A percentile compares a stretch with the other conserved stretches of the same genome.
phyloP scores from a whole-genome alignment of 2,888 invertebrate species.

The Proisotoma minuta region DNA sequence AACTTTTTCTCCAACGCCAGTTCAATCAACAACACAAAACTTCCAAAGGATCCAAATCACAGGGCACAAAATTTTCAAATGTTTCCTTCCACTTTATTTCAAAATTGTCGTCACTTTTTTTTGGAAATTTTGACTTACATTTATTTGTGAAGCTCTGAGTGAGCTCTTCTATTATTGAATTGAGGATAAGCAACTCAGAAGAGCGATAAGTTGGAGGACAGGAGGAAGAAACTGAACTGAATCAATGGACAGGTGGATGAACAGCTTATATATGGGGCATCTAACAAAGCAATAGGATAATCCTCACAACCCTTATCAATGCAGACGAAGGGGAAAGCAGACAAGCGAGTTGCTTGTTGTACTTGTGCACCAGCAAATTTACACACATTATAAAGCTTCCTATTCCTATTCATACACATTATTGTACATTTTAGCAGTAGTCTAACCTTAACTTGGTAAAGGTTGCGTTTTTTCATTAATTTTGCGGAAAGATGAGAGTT shows the following conservation, averaged over 20 bases:
- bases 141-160: background rate
- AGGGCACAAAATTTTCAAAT: background rate
- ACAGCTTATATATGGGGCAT: constrained; percentile 45
- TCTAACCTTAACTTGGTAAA: background rate
- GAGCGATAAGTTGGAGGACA: constrained; percentile 8
- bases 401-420: background rate
- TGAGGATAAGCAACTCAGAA: constrained; percentile 19
- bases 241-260: constrained; percentile 46
- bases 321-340: constrained; percentile 18
- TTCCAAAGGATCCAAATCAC: too few relatives aligned
- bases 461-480: background rate
- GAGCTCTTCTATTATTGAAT: constrained; percentile 17
- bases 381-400: background rate
- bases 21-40: too few relatives aligned
- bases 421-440: background rate
- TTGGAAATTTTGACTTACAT: background rate
- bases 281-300: constrained; percentile 8
- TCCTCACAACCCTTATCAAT: constrained; percentile 2
- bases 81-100: background rate
- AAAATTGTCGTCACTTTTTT: background rate
- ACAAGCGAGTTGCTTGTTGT: background rate
- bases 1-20: background rate
- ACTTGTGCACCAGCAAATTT: background rate
- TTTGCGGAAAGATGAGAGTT: background rate
- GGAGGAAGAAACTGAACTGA: constrained; percentile 43